Evolutionary conservation across 1,140 invertebrate genomes (phyloP), one percentile per base, ranked within the genome.

Genomic region (Lucilia sericata): DNA sequence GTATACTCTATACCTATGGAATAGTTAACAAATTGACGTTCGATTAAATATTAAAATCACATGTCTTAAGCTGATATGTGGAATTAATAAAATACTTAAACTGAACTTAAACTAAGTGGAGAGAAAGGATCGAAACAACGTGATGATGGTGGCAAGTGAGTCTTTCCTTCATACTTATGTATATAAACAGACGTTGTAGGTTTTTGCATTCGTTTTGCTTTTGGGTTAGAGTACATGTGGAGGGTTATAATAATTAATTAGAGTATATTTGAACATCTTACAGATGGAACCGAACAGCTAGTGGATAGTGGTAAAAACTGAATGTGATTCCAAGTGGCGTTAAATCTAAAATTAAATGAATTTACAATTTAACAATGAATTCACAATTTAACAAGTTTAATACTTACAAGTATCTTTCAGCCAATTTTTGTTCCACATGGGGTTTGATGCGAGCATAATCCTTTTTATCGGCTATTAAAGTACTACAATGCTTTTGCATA

Each of bases 401-500:
- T n/a, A n/a, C 84, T 86, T 83, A 91, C 90, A 91, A 85, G 84
- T 91, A 88, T 21, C 88, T 83, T 83, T 91, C 89, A 3, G 90
- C 86, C 74, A 91, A 65, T 83, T 89, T 86, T 8, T 87, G 86
- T 84, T 91, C 90, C 42, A 91, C 88, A 42, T 89, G 89, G 21
- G 90, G 88, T 85, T 91, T 91, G 42, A 91, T 89, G 65, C 87
- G 86, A 60, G 88, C 88, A 84, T 91, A 91, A 83, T 91, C 87
- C 87, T 89, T 90, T 60, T 60, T 70, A 81, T 88, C 89, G 74
- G 88, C 89, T 82, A 90, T 89, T 9, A 85, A 83, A 13, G 88
- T 88, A 65, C 88, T 90, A 81, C 90, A 91, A 70, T 91, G 88
- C 82, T 90, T 88, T 65, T 91, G 90, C 90, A 91, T 90, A 76